A percentile compares a stretch with the other conserved stretches of the same genome.
Evolutionary conservation across 35 echinoderm and acorn worm genomes (phyloP).

Genomic region (Chiridota heheva): DNA sequence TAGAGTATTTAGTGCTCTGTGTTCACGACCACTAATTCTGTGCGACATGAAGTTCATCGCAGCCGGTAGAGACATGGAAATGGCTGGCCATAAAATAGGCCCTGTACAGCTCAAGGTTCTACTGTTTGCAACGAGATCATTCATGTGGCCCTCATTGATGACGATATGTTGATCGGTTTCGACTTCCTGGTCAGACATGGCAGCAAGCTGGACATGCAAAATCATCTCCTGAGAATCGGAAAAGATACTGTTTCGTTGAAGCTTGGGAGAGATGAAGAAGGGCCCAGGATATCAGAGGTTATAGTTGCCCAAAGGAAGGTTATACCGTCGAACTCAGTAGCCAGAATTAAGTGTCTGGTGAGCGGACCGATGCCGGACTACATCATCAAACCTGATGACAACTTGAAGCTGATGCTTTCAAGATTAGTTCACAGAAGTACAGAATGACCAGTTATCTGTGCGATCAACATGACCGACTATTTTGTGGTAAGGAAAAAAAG

Average conservation of each 20-base stretch:
- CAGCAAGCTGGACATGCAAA: constrained; percentile 5
- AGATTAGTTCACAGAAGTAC: constrained; percentile 7
- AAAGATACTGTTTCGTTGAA: constrained; percentile 15
- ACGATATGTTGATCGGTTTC: constrained; percentile 59
- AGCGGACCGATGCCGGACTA: constrained; percentile 11
- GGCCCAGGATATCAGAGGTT: constrained; percentile 1
- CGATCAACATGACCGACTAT: constrained; percentile 26
- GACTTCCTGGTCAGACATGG: constrained; percentile 29
- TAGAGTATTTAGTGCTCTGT: not conserved
- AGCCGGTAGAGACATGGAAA: constrained; percentile 33
- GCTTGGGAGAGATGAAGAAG: not conserved
- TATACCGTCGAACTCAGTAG: constrained; percentile 37
- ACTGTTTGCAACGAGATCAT: constrained; percentile 4
- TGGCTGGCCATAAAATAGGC: constrained; percentile 28
- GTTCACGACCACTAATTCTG: constrained; percentile 19
- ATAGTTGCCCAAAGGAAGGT: not conserved
- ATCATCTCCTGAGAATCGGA: not conserved
- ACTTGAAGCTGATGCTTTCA: not conserved
- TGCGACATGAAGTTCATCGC: not conserved
- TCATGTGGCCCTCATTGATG: constrained; percentile 58
- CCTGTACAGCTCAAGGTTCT: constrained; percentile 27
- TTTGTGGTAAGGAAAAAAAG: not conserved
- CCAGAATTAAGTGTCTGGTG: constrained; percentile 12
- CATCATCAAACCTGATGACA: constrained; percentile 30
- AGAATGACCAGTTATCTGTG: not conserved